A percentile compares a stretch with the other conserved stretches of the same genome.
phyloP scores from a whole-genome alignment of 2,113 vertebrate genomes.

The Odobenus rosmarus region DNA sequence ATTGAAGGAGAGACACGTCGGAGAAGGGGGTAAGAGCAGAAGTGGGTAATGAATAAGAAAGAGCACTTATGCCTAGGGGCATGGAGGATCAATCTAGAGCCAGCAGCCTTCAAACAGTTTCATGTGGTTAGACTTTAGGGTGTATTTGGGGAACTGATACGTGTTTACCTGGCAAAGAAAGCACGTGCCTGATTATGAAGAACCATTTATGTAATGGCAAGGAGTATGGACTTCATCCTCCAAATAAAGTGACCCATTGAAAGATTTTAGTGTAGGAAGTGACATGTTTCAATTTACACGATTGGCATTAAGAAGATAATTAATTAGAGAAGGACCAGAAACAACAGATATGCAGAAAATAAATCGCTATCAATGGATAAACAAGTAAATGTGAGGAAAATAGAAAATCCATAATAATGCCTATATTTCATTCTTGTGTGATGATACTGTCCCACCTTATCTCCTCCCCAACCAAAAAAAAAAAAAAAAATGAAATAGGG shows the following conservation, averaged over 20 bases:
- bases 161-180: background rate
- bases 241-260: background rate
- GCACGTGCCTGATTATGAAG: background rate
- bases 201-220: background rate
- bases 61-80: background rate
- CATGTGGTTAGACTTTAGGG: background rate
- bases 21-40: background rate
- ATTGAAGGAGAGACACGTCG: background rate
- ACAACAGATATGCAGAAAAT: background rate
- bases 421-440: background rate
- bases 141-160: background rate
- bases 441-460: background rate
- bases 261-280: background rate
- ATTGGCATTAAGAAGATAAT: background rate
- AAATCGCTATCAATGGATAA: background rate
- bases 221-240: background rate
- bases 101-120: background rate
- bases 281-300: background rate
- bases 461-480: accelerated
- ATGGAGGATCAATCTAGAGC: background rate
- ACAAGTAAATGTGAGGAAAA: background rate
- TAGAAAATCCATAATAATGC: background rate
- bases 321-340: background rate
- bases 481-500: background rate
- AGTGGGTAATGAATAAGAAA: background rate